Percentiles rank a stretch among this genome's conserved stretches.
Evolutionary conservation across 2,797 vertebrate species (phyloP).

Genomic region (Gallinago stenura): DNA sequence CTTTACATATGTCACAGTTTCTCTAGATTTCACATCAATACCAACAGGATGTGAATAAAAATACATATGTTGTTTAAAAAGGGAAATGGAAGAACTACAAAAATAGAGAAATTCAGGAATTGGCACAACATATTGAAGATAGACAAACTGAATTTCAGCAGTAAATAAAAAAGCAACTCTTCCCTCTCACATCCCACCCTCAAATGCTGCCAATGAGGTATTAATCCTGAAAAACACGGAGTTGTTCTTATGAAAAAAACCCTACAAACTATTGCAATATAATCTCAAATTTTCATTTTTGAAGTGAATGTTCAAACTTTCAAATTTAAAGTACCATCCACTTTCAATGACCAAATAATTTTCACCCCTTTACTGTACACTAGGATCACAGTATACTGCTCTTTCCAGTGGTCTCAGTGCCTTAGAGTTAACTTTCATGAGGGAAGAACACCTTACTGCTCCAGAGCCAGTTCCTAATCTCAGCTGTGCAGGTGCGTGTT

Average conservation of each 20-base stretch:
- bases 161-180: neutral
- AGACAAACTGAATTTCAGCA: neutral
- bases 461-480: neutral
- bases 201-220: neutral
- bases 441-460: neutral
- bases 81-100: neutral
- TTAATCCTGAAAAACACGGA: neutral
- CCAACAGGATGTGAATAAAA: neutral
- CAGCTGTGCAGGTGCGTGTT: neutral
- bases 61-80: neutral
- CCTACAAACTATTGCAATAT: neutral
- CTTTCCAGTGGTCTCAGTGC: neutral
- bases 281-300: neutral
- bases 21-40: neutral
- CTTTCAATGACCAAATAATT: neutral
- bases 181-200: neutral
- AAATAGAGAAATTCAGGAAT: neutral
- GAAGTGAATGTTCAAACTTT: neutral
- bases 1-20: neutral
- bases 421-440: neutral
- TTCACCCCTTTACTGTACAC: neutral
- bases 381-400: neutral
- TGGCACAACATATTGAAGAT: neutral
- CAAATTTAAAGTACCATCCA: neutral
- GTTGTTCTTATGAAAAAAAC: neutral